Percentiles rank a stretch among this genome's conserved stretches.
phyloP scores from a whole-genome alignment of 2,113 vertebrate species.

The Callopanchax toddi region DNA sequence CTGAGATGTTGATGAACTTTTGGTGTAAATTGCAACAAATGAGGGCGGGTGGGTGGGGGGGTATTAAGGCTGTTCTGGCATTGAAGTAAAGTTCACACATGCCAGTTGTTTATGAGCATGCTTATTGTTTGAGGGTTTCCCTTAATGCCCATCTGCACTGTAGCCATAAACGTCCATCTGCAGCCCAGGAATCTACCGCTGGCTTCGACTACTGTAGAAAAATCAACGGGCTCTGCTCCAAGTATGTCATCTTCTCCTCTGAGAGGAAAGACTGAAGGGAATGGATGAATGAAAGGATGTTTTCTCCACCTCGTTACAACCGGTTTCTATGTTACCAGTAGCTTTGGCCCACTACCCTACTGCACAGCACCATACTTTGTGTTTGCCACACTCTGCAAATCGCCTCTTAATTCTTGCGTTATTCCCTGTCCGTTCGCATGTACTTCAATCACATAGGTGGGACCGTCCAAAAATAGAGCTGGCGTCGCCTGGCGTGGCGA shows the following conservation, averaged over 20 bases:
- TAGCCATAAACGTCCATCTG: constrained; percentile 69
- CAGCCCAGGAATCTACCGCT: constrained; percentile 47
- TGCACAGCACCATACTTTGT: constrained; percentile 46
- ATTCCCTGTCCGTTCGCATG: constrained; percentile 30
- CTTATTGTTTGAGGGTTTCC: constrained; percentile 65
- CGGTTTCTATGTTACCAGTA: constrained; percentile 62
- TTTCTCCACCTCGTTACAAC: constrained; percentile 69
- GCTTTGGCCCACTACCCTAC: constrained; percentile 58
- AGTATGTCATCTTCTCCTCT: constrained; percentile 64
- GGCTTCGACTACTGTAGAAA: constrained; percentile 47
- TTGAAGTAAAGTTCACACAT: constrained; percentile 38
- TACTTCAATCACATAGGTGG: constrained; percentile 68
- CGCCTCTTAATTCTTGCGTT: constrained; percentile 62
- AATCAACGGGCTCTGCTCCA: constrained; percentile 57
- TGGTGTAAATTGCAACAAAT: constrained; percentile 53
- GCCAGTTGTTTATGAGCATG: constrained; percentile 53
- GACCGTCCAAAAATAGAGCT: constrained; percentile 64
- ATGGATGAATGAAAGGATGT: constrained; percentile 53
- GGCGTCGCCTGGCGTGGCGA: constrained; percentile 50
- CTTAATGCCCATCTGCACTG: constrained; percentile 53
- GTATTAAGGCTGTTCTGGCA: constrained; percentile 46
- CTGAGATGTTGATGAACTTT: not conserved
- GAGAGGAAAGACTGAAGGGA: constrained; percentile 48
- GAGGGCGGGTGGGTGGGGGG: constrained; percentile 15
- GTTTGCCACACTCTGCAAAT: constrained; percentile 58